These are phyloP conservation scores for Phataginus tricuspis DNA, from an alignment of 2,797 vertebrate genomes.

Conservation along the genomic window DNA sequence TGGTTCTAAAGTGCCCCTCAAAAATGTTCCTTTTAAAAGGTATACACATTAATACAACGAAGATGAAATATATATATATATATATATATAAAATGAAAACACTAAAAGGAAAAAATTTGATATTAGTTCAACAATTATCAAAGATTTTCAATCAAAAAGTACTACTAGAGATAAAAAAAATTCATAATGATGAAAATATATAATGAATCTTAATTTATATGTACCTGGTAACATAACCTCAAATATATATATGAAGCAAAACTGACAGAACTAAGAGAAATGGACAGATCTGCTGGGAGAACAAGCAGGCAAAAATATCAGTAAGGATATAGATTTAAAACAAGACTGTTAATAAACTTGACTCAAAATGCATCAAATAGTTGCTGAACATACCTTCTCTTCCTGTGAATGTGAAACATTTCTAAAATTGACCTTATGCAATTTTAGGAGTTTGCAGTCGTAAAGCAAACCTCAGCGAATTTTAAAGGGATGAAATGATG, in stretches of 20 bases:
- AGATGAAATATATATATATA: too few species aligned
- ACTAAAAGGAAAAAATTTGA: neutral
- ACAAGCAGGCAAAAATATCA: neutral
- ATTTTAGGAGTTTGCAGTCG: neutral
- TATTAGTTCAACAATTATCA: neutral
- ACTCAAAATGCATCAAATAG: neutral
- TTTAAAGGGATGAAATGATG: neutral
- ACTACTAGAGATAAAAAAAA: neutral
- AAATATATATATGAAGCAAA: neutral
- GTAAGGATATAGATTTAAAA: neutral
- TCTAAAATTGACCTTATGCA: neutral
- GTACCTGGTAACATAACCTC: neutral
- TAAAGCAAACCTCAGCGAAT: neutral
- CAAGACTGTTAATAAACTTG: neutral
- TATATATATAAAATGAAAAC: neutral
- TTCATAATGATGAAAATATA: neutral
- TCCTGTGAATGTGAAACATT: neutral
- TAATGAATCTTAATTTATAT: neutral
- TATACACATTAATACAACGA: too few species aligned
- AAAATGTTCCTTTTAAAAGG: slow-evolving; percentile 16
- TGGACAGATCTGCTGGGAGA: neutral
- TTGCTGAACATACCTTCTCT: neutral
- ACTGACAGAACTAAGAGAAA: neutral
- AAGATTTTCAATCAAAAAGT: neutral
- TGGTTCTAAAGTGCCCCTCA: neutral